Percentiles rank a stretch among this genome's conserved stretches.
Evolutionary conservation across 2,113 vertebrate species (phyloP).

Genomic region (Alligator mississippiensis): DNA sequence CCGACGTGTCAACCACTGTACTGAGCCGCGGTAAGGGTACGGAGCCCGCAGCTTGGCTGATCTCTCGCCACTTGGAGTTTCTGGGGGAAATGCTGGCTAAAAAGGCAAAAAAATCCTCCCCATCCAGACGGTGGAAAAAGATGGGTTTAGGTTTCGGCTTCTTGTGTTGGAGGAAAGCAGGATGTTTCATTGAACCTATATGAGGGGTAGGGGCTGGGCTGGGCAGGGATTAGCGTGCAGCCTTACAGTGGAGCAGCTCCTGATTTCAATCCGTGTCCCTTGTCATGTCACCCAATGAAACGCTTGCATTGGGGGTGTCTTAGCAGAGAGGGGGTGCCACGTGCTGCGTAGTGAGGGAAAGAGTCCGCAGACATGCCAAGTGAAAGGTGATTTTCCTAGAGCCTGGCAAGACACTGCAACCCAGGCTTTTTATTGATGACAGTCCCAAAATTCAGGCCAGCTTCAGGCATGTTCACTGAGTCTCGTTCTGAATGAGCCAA

Average conservation of each 20-base stretch:
- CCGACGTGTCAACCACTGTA: not conserved
- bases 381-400: not conserved
- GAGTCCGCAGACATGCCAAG: not conserved
- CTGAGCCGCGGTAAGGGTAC: not conserved
- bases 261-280: not conserved
- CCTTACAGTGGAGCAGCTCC: fast-evolving
- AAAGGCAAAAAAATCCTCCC: not conserved
- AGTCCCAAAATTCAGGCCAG: not conserved
- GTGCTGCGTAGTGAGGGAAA: not conserved
- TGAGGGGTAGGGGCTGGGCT: fast-evolving
- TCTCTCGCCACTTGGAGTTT: not conserved
- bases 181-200: not conserved
- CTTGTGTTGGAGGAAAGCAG: not conserved
- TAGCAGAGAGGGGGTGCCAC: fast-evolving
- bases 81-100: not conserved
- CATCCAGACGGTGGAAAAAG: fast-evolving
- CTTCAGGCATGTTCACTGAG: fast-evolving
- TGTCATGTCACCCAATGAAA: not conserved
- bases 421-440: not conserved
- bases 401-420: not conserved
- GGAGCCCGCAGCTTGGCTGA: not conserved
- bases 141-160: not conserved
- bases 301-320: not conserved
- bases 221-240: not conserved
- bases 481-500: fast-evolving